A percentile compares a stretch with the other conserved stretches of the same genome.
phyloP scores from a whole-genome alignment of 2,113 vertebrate genomes.

The Perca fluviatilis region DNA sequence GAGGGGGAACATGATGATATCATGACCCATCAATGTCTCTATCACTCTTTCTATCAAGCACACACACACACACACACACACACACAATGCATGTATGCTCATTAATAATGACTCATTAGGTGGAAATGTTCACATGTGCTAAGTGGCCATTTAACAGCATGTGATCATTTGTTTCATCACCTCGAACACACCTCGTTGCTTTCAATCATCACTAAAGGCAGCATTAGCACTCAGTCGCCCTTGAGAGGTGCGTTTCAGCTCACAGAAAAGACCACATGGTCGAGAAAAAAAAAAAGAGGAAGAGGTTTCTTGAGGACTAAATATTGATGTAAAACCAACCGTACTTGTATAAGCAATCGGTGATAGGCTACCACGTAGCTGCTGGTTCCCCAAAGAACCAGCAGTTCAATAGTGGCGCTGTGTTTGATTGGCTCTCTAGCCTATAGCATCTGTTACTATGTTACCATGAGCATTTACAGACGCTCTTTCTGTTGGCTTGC shows the following conservation, averaged over 20 bases:
- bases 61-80: slow-evolving; percentile 7
- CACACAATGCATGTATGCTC: slow-evolving; percentile 17
- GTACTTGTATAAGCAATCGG: not conserved
- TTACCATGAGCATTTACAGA: not conserved
- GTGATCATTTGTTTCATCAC: slow-evolving; percentile 24
- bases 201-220: slow-evolving; percentile 44
- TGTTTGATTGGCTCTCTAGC: slow-evolving; percentile 20
- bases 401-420: slow-evolving; percentile 25
- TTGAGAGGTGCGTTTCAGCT: slow-evolving; percentile 43
- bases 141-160: slow-evolving; percentile 49
- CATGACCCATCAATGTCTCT: slow-evolving; percentile 11
- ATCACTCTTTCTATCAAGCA: not conserved
- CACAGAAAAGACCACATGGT: not conserved
- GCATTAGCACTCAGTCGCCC: slow-evolving; percentile 32
- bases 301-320: not conserved
- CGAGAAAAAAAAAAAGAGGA: not conserved
- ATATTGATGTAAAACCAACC: slow-evolving; percentile 22
- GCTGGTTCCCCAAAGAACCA: not conserved
- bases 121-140: slow-evolving; percentile 40
- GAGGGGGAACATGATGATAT: slow-evolving; percentile 29
- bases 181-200: not conserved
- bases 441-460: not conserved
- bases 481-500: not conserved
- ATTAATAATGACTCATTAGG: slow-evolving; percentile 20
- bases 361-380: not conserved